Conservation (phyloP, 30 jellyfish, hydroid and myxozoan species). For the Clytia hemisphaerica region DNA sequence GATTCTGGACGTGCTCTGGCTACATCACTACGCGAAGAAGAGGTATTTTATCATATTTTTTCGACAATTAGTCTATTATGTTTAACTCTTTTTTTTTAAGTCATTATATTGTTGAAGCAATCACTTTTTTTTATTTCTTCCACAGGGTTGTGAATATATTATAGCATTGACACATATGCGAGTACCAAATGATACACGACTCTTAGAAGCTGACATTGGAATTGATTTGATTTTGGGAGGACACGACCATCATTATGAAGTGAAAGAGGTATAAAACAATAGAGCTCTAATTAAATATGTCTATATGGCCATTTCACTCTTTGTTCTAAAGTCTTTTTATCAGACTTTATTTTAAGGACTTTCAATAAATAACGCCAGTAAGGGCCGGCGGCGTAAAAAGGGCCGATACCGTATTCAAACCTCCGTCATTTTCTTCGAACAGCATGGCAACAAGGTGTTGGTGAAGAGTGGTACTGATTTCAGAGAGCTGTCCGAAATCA, state of each 20-base stretch:
- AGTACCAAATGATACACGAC: conserved; percentile 62
- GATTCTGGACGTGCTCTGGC: conserved; percentile 51
- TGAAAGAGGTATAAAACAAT: conserved; percentile 50
- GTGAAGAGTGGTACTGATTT: conserved; percentile 76
- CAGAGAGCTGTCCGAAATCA: conserved; percentile 39
- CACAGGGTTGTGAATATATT: conserved; percentile 50
- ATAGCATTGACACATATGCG: conserved; percentile 85
- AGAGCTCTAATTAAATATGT: no score
- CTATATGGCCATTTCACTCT: no score
- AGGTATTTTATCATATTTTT: conserved; percentile 13
- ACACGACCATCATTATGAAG: conserved; percentile 82
- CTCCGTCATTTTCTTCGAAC: not conserved
- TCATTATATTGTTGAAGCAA: no score
- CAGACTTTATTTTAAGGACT: no score
- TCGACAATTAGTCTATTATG: no score
- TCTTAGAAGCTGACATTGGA: conserved; percentile 54
- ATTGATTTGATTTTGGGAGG: conserved; percentile 70
- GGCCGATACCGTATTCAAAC: no score
- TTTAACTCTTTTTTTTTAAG: no score
- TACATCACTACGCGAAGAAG: conserved; percentile 49
- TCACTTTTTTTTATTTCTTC: not conserved
- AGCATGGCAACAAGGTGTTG: conserved; percentile 50
- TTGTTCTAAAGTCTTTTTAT: no score
- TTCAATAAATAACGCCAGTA: no score
- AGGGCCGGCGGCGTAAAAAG: no score